A percentile compares a stretch with the other conserved stretches of the same genome.
phyloP scores from a whole-genome alignment of 2,888 invertebrate genomes.

The Caenorhabditis sp. region DNA sequence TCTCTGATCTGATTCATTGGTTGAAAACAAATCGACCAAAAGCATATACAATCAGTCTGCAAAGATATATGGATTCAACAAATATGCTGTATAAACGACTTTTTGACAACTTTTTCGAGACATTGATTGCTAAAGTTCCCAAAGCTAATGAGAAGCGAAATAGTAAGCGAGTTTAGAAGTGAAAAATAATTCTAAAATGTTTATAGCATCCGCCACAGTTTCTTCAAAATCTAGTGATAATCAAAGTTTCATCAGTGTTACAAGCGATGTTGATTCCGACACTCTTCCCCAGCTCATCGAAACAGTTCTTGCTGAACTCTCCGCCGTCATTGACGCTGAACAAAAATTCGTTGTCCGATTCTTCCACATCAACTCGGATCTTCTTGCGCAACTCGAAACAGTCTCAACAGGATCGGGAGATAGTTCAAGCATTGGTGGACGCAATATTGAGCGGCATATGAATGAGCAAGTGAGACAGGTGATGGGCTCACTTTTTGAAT shows the following conservation, averaged over 20 bases:
- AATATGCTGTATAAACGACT: conserved; percentile 59
- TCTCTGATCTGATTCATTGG: conserved; percentile 66
- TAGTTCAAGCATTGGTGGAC: conserved; percentile 49
- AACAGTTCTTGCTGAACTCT: conserved; percentile 86
- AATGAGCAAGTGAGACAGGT: conserved; percentile 75
- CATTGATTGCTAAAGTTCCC: conserved; percentile 43
- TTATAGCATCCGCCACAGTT: conserved; percentile 25
- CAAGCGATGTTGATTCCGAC: conserved; percentile 38
- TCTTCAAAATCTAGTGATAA: conserved; percentile 27
- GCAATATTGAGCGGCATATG: conserved; percentile 68
- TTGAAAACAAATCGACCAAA: conserved; percentile 73
- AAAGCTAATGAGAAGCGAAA: conserved; percentile 28
- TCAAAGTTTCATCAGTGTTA: conserved; percentile 31
- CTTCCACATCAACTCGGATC: conserved; percentile 81
- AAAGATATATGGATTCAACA: conserved; percentile 63
- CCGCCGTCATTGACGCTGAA: conserved; percentile 89
- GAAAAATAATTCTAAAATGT: too few relatives aligned
- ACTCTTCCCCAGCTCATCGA: conserved; percentile 77
- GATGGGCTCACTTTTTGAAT: conserved; percentile 88
- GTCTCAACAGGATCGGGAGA: conserved; percentile 59
- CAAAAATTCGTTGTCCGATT: conserved; percentile 93
- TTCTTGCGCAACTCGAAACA: conserved; percentile 58
- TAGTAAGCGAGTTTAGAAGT: too few relatives aligned
- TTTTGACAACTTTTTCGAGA: conserved; percentile 57
- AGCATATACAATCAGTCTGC: conserved; percentile 42